phyloP scores from a whole-genome alignment of 2,797 vertebrate species.

The Dendrocincla fuliginosa region DNA sequence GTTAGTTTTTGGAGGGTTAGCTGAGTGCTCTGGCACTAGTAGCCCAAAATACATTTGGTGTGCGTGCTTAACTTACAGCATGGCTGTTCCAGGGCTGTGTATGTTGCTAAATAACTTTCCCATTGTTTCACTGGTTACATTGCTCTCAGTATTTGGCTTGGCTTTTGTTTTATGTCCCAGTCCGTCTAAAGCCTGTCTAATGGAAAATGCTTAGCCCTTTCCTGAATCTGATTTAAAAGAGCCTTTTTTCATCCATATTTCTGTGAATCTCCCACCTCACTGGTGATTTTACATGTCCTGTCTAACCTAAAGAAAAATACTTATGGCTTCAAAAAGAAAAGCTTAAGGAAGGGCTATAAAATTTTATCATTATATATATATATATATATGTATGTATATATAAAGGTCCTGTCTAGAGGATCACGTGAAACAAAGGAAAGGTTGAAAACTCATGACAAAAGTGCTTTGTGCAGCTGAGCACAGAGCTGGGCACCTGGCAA shows the following conservation, averaged over 20 bases:
- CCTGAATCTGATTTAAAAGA: not conserved
- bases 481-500: not conserved
- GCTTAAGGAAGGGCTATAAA: not conserved
- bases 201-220: constrained; percentile 1
- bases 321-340: not conserved
- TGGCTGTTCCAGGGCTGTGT: constrained; percentile 13
- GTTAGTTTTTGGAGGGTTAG: not conserved
- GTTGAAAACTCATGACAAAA: not conserved
- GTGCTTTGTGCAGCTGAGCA: not conserved
- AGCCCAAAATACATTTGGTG: constrained; percentile 38
- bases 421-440: not conserved
- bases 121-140: constrained; percentile 47
- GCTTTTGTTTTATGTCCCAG: constrained; percentile 1
- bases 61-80: constrained; percentile 7
- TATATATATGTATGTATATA: no score
- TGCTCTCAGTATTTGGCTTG: constrained; percentile 49
- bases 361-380: not conserved
- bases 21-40: constrained; percentile 32
- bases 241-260: not conserved
- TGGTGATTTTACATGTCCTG: not conserved
- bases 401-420: not conserved
- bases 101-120: constrained; percentile 59
- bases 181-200: not conserved
- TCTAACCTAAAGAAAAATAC: not conserved
- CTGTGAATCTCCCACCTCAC: not conserved